Evolutionary conservation across 2,797 vertebrate genomes (phyloP), one percentile per base, ranked within the genome.

Genomic region (Danio jaintianensis): DNA sequence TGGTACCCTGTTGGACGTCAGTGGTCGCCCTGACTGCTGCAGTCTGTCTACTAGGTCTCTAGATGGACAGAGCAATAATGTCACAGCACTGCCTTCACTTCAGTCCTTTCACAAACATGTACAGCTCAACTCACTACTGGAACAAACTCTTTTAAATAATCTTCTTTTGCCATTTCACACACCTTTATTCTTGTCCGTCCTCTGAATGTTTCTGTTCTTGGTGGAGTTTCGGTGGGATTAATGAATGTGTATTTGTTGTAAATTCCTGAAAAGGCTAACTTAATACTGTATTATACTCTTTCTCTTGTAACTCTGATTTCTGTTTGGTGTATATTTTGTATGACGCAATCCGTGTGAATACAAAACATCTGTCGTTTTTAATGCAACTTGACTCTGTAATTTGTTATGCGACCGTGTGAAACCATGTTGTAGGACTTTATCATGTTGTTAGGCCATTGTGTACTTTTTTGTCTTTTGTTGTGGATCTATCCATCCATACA

Each of bases 1-100:
- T 75, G 66, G 75, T 36, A 20, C 45, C 52, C 2, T 15, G 62
- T 11, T 64, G 61, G 69, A 73, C n/a, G 11, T 1, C 74, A 12
- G 29, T 74, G 12, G 22, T 69, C n/a, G 0, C 78, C 45, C 38
- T 52, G 12, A 6, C 59, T 2, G 13, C 80, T 8, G 18, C 7
- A 0, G 38, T 62, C 45, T 78, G 53, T 40, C 58, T 55, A 13
- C 22, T 66, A 0, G 22, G 55, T 42, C n/a, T 18, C 18, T 82
- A 70, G 36, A 72, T 4, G 3, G 38, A 43, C 2, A 8, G 42
- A n/a, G 38, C 11, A 38, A 9, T 36, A 42, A 42, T 45, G 6
- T 70, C 47, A 48, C 16, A 76, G 7, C 18, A 82, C 61, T 75
- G 63, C 47, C 38, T 72, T 20, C 1, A 8, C 9, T 5, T 20